phyloP scores from a whole-genome alignment of 1,140 invertebrate species.

The Galleria mellonella region DNA sequence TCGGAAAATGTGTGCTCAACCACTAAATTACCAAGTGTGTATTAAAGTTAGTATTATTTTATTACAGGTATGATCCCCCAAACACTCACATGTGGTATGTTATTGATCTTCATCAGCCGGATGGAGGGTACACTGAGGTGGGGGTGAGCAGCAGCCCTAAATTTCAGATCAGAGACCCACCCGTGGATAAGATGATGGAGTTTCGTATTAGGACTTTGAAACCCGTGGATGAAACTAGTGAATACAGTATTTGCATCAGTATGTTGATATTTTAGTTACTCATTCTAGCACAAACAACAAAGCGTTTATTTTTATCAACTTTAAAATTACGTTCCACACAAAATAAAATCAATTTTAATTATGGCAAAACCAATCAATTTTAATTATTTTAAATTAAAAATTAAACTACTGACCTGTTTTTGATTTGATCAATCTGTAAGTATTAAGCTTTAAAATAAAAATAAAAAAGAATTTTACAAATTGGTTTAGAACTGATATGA shows the following conservation, averaged over 20 bases:
- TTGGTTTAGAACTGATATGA: no score
- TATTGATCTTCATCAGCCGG: conserved; percentile 12
- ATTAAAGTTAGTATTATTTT: not conserved
- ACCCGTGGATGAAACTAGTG: conserved; percentile 2
- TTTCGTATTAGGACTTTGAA: conserved; percentile 13
- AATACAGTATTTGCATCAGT: conserved; percentile 20
- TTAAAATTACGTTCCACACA: no score
- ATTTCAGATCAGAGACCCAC: conserved; percentile 22
- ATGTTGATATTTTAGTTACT: not conserved
- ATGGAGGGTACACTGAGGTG: conserved; percentile 7
- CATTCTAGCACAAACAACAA: no score
- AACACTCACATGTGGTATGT: conserved; percentile 11
- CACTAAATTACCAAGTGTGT: not conserved
- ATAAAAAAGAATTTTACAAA: no score
- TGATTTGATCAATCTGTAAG: no score
- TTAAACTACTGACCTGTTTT: no score
- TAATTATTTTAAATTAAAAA: no score
- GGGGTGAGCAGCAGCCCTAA: conserved; percentile 18
- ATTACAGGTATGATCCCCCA: conserved; percentile 1
- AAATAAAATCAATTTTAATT: no score
- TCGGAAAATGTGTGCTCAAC: not conserved
- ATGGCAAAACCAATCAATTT: no score
- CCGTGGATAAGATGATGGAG: conserved; percentile 19
- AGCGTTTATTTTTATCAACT: no score
- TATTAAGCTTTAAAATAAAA: no score